Evolutionary conservation across 2,888 invertebrate genomes (phyloP).

Genomic region (Seladonia tumulorum): DNA sequence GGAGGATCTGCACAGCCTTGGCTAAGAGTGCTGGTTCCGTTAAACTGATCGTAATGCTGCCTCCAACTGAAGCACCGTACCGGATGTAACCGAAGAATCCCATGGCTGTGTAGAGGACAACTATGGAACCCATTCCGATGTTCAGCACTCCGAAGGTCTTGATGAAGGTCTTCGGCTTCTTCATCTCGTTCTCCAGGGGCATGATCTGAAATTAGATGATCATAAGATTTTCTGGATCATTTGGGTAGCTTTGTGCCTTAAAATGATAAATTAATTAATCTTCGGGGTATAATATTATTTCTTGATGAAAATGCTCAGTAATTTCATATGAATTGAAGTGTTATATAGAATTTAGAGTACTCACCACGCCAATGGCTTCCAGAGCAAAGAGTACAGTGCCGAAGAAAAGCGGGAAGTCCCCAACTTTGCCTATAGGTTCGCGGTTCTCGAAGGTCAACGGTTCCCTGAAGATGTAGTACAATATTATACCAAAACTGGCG

Average conservation of each 20-base stretch:
- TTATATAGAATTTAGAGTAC: conserved; percentile 72
- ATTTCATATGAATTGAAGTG: background rate
- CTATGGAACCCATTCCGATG: conserved; percentile 92
- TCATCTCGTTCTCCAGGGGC: conserved; percentile 98
- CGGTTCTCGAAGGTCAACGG: conserved; percentile 88
- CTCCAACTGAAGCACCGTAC: conserved; percentile 90
- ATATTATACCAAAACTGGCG: conserved; percentile 92
- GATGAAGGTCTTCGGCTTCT: conserved; percentile 92
- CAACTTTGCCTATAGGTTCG: conserved; percentile 87
- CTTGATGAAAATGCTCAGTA: background rate
- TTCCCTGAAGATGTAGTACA: conserved; percentile 93
- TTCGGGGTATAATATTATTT: background rate
- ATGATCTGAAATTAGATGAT: conserved; percentile 87
- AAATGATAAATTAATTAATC: background rate
- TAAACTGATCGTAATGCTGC: conserved; percentile 95
- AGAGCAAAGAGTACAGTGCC: conserved; percentile 98
- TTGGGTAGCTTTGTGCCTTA: background rate
- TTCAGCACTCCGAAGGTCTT: conserved; percentile 94
- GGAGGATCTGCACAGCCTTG: conserved; percentile 89
- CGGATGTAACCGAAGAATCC: conserved; percentile 96
- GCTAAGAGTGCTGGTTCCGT: conserved; percentile 88
- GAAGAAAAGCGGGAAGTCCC: conserved; percentile 95
- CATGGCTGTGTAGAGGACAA: conserved; percentile 93
- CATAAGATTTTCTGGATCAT: background rate
- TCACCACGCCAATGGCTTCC: conserved; percentile 96